Evolutionary conservation across 1,140 invertebrate genomes (phyloP).

Genomic region (Penaeus vannamei): DNA sequence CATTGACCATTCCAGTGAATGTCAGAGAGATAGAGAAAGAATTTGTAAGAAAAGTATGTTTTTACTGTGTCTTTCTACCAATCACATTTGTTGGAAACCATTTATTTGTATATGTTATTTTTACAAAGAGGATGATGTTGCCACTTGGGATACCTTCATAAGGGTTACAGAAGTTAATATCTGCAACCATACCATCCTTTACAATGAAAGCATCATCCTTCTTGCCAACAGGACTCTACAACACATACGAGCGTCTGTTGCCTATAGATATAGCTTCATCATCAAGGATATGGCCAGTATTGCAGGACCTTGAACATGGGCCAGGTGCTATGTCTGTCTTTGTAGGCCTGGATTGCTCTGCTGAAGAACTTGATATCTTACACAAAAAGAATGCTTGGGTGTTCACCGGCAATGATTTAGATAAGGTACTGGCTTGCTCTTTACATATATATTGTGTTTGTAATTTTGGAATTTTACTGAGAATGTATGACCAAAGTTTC

Average conservation of each 20-base stretch:
- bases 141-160: no score
- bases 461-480: no score
- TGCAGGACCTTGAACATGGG: slow-evolving; percentile 65
- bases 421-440: slow-evolving; percentile 49
- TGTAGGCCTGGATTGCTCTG: slow-evolving; percentile 71
- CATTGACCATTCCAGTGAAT: no score
- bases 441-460: background rate
- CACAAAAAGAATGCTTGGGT: slow-evolving; percentile 71
- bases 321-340: slow-evolving; percentile 71
- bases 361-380: slow-evolving; percentile 71
- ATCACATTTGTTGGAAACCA: no score
- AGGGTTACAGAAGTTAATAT: no score
- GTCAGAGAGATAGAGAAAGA: no score
- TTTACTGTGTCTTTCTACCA: no score
- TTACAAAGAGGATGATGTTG: no score
- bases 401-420: slow-evolving; percentile 70
- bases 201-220: background rate
- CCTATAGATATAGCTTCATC: slow-evolving; percentile 70
- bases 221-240: slow-evolving; percentile 59
- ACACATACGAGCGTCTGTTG: slow-evolving; percentile 69
- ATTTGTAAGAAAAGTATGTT: no score
- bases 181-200: no score
- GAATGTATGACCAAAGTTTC: no score
- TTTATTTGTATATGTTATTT: no score
- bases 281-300: slow-evolving; percentile 70